A percentile compares a stretch with the other conserved stretches of the same genome.
Conservation (phyloP, 2,113 vertebrate genomes). For the Capricornis sumatraensis region DNA sequence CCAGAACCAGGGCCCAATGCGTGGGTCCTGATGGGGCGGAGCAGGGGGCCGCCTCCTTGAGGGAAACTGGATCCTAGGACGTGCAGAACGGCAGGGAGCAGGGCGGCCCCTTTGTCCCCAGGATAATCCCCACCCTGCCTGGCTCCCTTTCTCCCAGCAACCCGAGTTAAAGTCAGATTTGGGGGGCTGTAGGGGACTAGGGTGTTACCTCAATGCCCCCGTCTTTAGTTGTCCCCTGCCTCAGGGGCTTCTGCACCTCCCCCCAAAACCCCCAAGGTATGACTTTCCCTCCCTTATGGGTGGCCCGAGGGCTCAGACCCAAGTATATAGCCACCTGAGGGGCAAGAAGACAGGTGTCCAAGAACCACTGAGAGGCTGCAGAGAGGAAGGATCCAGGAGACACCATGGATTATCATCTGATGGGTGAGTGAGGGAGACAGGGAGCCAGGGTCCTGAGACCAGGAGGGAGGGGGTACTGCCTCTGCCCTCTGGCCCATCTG, state of each 20-base stretch:
- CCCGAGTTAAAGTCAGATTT: constrained; percentile 12
- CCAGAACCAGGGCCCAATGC: not conserved
- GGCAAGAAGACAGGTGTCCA: not conserved
- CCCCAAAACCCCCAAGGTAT: not conserved
- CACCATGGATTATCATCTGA: not conserved
- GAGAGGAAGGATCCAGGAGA: constrained; percentile 15
- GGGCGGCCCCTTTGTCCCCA: constrained; percentile 53
- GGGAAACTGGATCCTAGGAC: constrained; percentile 67
- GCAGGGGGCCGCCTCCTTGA: constrained; percentile 43
- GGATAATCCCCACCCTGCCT: constrained; percentile 45
- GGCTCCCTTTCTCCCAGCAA: not conserved
- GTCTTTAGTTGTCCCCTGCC: not conserved
- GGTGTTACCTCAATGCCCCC: not conserved
- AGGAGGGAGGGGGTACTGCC: not conserved
- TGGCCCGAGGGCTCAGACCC: constrained; percentile 2
- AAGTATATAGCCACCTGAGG: constrained; percentile 55
- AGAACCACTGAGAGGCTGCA: constrained; percentile 11
- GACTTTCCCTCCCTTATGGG: constrained; percentile 26
- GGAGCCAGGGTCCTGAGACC: not conserved
- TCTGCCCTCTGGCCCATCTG: not conserved
- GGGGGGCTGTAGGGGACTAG: not conserved
- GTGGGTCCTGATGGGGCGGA: constrained; percentile 47
- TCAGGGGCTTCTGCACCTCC: not conserved
- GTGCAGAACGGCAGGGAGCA: constrained; percentile 58
- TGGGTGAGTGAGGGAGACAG: constrained; percentile 48